These are phyloP conservation scores for Tiliacea aurago DNA, from an alignment of 2,888 invertebrate genomes.

Conservation along the genomic window DNA sequence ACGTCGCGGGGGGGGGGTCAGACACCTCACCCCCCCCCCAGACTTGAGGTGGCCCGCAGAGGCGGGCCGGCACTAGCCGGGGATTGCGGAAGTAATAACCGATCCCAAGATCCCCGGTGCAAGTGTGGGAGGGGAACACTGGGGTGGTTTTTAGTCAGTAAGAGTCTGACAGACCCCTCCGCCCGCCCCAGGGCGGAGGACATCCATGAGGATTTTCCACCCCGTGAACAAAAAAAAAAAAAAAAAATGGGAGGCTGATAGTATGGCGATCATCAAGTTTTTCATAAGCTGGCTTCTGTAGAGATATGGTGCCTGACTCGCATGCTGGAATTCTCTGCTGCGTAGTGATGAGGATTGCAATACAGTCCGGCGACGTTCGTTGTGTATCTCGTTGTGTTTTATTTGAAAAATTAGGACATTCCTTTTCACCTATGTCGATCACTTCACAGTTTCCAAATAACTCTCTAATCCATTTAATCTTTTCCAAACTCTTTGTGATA, in stretches of 20 bases:
- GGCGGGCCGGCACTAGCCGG: too few species aligned
- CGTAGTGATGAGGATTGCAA: neutral
- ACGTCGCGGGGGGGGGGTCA: too few species aligned
- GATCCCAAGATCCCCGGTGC: too few species aligned
- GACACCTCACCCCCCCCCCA: too few species aligned
- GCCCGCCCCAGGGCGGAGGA: too few species aligned
- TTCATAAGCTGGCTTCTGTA: constrained; percentile 2
- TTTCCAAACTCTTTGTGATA: neutral
- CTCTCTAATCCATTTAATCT: constrained; percentile 4
- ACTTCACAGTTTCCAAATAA: constrained; percentile 1
- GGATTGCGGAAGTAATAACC: too few species aligned
- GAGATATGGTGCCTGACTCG: neutral
- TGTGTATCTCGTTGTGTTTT: constrained; percentile 25
- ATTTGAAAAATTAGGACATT: neutral
- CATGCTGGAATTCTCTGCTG: constrained; percentile 7
- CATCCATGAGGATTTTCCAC: too few species aligned
- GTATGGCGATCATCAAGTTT: constrained; percentile 6
- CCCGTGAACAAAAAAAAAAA: too few species aligned
- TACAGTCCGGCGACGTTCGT: constrained; percentile 12
- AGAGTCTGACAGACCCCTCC: too few species aligned
- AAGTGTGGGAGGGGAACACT: too few species aligned
- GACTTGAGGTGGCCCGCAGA: too few species aligned
- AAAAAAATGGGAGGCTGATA: neutral
- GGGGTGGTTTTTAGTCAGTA: too few species aligned
- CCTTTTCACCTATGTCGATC: neutral